Base-by-base conservation (phyloP, 2,113 vertebrate genomes). In the Tyrannus savana region DNA sequence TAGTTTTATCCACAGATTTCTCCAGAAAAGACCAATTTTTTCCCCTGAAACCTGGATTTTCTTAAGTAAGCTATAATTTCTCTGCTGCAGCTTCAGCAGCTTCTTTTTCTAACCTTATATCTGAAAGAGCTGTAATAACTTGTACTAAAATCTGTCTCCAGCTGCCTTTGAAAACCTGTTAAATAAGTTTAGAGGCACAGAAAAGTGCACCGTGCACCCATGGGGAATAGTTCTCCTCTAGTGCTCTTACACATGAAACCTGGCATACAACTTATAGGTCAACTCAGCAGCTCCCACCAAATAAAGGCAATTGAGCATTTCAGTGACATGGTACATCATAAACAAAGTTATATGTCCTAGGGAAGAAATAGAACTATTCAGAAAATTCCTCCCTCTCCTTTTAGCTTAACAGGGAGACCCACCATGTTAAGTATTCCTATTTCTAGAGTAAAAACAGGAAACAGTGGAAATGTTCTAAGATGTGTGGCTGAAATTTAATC, bases 141-240 rank as follows among this genome's bases (percentile, higher is more conserved):
- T 30, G 16, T 17, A 46, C 56, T 37, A 47, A 63, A 85, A 76
- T 41, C 42, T 49, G 28, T 31, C 25, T 80, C 50, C 1, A 2
- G 9, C 19, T 83, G 28, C 49, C 39, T 85, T 52, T 90, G 44
- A 53, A 83, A 76, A 80, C 19, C 24, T 14, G 15, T 24, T 46
- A 79, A 52, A 11, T 14, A 12, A 28, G 4, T 79, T 79, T 39
- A 46, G 46, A 7, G 7, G 19, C 35, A 68, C 5, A 22, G 56
- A 76, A 64, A 84, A 25, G 42, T 33, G 49, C 50, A 53, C 23
- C 9, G 14, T 0, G 0, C 1, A 3, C 11, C 25, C 17, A 4
- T 0, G 19, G 49, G 16, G 27, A 25, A 27, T 8, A 41, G 8
- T 10, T 50, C 56, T 66, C 53, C 24, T 44, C 19, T 22, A 1